Percentiles rank a stretch among this genome's conserved stretches.
Evolutionary conservation across 2,888 invertebrate genomes (phyloP).

Genomic region (Chrysodeixis includens): DNA sequence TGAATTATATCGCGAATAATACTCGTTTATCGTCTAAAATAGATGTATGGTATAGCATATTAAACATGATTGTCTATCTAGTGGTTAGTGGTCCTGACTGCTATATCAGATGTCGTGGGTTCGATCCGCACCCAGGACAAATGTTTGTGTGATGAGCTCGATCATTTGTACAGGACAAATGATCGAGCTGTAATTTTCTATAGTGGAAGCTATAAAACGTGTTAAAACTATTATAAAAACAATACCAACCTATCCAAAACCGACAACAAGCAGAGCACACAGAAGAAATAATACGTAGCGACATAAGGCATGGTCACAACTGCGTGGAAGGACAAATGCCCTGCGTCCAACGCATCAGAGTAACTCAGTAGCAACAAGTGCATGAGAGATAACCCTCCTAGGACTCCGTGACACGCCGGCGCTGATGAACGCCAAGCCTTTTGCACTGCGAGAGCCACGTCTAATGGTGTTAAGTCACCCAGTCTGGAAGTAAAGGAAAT

Average conservation of each 20-base stretch:
- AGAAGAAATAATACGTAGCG: slow-evolving; percentile 89
- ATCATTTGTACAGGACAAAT: too few relatives aligned
- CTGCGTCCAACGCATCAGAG: slow-evolving; percentile 84
- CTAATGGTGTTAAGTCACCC: slow-evolving; percentile 85
- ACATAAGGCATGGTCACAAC: slow-evolving; percentile 87
- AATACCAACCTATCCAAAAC: slow-evolving; percentile 89
- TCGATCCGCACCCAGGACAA: too few relatives aligned
- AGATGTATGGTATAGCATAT: too few relatives aligned
- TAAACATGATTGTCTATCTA: too few relatives aligned
- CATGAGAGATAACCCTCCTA: slow-evolving; percentile 89
- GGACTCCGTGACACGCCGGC: slow-evolving; percentile 89
- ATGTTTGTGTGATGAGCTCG: too few relatives aligned
- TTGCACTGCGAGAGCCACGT: slow-evolving; percentile 87
- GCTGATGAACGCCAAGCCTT: slow-evolving; percentile 85
- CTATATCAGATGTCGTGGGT: too few relatives aligned
- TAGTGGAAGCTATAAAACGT: too few relatives aligned
- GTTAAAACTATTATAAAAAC: slow-evolving; percentile 2
- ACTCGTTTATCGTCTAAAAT: too few relatives aligned
- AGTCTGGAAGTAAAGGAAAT: slow-evolving; percentile 66
- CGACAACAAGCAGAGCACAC: slow-evolving; percentile 89
- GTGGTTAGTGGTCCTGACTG: too few relatives aligned
- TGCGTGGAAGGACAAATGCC: slow-evolving; percentile 84
- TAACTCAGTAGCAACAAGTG: slow-evolving; percentile 89
- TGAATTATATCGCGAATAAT: too few relatives aligned
- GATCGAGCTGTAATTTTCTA: too few relatives aligned